These are phyloP conservation scores for Zaprionus africanus DNA, from an alignment of 1,140 invertebrate species.

Conservation along the genomic window DNA sequence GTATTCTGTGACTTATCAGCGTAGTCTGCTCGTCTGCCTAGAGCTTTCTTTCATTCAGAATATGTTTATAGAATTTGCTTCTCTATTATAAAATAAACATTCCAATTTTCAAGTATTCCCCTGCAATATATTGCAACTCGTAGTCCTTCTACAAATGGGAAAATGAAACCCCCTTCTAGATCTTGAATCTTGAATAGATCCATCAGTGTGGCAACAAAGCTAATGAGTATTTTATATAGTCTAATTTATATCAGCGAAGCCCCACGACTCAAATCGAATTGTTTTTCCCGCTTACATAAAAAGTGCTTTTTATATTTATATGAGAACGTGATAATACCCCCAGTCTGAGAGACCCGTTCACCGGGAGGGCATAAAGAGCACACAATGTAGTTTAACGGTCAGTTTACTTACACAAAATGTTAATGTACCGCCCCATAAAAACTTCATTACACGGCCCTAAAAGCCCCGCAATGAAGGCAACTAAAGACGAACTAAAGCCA, in stretches of 20 bases:
- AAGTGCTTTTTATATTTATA: slow-evolving; percentile 7
- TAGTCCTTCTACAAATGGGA: not conserved
- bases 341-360: not conserved
- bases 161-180: not conserved
- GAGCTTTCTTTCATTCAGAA: too few relatives aligned
- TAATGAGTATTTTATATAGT: slow-evolving; percentile 1
- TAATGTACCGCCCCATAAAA: slow-evolving; percentile 62
- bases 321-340: not conserved
- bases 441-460: slow-evolving; percentile 67
- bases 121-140: not conserved
- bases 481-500: slow-evolving; percentile 39
- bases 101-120: too few relatives aligned
- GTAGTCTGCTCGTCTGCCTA: too few relatives aligned
- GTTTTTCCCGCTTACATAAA: slow-evolving; percentile 3
- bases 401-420: slow-evolving; percentile 28
- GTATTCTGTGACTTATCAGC: too few relatives aligned
- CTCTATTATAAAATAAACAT: too few relatives aligned
- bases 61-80: too few relatives aligned
- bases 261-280: not conserved
- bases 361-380: not conserved
- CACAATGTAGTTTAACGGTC: slow-evolving; percentile 32
- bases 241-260: not conserved
- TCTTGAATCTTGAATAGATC: not conserved
- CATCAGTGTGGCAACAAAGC: not conserved
- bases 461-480: slow-evolving; percentile 38